These are phyloP conservation scores for Piprites chloris DNA, from an alignment of 2,113 vertebrate species.

Conservation along the genomic window DNA sequence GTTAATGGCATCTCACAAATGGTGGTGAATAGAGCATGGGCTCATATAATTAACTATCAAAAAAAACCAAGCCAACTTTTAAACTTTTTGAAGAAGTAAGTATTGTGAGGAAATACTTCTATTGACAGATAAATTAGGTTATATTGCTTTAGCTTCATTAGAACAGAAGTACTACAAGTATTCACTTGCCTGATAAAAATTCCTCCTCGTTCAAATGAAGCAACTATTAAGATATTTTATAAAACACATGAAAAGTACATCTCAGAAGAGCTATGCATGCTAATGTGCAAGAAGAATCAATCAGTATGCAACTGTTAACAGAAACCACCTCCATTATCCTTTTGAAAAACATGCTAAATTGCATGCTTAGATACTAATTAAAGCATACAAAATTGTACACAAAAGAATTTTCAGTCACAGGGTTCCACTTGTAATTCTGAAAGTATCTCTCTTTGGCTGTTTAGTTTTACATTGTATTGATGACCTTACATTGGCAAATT, in stretches of 20 bases:
- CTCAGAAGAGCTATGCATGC: neutral
- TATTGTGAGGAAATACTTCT: neutral
- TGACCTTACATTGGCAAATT: neutral
- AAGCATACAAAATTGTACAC: slow-evolving; percentile 7
- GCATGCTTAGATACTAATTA: neutral
- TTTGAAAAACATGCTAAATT: slow-evolving; percentile 15
- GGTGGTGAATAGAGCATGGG: neutral
- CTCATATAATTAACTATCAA: neutral
- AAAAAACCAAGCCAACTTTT: neutral
- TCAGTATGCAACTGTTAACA: slow-evolving; percentile 3
- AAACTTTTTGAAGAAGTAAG: neutral
- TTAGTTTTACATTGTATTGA: neutral
- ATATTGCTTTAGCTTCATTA: neutral
- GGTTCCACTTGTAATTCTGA: neutral
- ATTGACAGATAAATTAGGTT: neutral
- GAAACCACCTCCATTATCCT: neutral
- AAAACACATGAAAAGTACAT: neutral
- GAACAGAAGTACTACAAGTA: neutral
- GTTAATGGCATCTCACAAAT: neutral
- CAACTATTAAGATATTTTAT: slow-evolving; percentile 10
- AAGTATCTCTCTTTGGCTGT: neutral
- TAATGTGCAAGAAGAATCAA: slow-evolving; percentile 4
- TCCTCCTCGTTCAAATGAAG: neutral
- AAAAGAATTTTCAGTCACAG: slow-evolving; percentile 2
- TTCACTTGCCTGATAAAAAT: neutral